Percentiles rank a stretch among this genome's conserved stretches.
phyloP scores from a whole-genome alignment of 2,888 invertebrate species.

The Drosophila recens region DNA sequence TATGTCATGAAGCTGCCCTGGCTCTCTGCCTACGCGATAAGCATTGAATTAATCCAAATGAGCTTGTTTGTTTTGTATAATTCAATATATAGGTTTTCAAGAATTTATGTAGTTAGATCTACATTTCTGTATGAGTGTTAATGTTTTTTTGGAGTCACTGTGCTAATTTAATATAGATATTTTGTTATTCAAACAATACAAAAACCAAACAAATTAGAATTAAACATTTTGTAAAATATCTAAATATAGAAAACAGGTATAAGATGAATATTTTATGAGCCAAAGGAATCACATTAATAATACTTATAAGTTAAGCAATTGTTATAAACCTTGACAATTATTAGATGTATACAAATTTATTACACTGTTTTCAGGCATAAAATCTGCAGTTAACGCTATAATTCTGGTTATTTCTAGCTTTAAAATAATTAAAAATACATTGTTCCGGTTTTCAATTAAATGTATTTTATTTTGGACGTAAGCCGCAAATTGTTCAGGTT shows the following conservation, averaged over 20 bases:
- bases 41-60: constrained; percentile 35
- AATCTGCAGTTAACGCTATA: background rate
- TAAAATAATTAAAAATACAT: background rate
- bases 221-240: background rate
- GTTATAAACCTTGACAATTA: background rate
- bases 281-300: background rate
- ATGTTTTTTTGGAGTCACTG: background rate
- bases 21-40: constrained; percentile 47
- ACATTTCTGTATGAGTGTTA: background rate
- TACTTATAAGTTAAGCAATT: background rate
- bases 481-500: background rate
- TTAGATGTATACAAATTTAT: background rate
- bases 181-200: background rate
- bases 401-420: background rate
- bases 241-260: background rate
- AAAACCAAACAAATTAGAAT: background rate
- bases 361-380: background rate
- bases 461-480: background rate
- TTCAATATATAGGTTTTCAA: background rate
- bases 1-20: constrained; percentile 9
- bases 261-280: background rate
- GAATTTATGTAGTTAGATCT: background rate
- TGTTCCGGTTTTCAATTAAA: background rate
- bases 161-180: background rate
- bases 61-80: constrained; percentile 6